Evolutionary conservation across 1,140 invertebrate genomes (phyloP).

Genomic region (Drosophila murphyi): DNA sequence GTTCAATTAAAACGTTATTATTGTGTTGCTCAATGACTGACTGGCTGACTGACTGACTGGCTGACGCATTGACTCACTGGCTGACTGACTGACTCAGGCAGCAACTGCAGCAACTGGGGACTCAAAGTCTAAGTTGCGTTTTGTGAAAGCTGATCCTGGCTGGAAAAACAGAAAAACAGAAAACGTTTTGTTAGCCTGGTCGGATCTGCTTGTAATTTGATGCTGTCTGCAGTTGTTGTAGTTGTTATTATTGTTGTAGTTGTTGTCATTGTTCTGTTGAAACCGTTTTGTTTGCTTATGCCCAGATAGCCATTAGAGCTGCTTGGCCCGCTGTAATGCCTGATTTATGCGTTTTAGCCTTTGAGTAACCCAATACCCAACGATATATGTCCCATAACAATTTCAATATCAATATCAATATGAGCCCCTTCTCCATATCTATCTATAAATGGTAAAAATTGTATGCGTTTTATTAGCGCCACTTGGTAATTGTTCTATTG

Average conservation of each 20-base stretch:
- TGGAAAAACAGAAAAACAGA: neutral
- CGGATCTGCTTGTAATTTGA: slow-evolving; percentile 60
- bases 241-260: slow-evolving; percentile 18
- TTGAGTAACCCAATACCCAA: slow-evolving; percentile 51
- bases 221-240: slow-evolving; percentile 40
- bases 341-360: slow-evolving; percentile 67
- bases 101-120: slow-evolving; percentile 56
- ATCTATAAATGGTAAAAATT: slow-evolving; percentile 8
- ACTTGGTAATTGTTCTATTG: slow-evolving; percentile 40
- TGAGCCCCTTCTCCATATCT: neutral
- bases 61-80: slow-evolving; percentile 52
- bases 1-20: slow-evolving; percentile 82
- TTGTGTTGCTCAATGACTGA: slow-evolving; percentile 62
- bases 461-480: slow-evolving; percentile 27
- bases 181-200: slow-evolving; percentile 68
- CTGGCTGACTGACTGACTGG: slow-evolving; percentile 44
- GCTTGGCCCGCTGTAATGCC: slow-evolving; percentile 48
- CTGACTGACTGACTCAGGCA: slow-evolving; percentile 13
- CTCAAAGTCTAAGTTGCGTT: slow-evolving; percentile 74
- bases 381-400: neutral
- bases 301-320: slow-evolving; percentile 54
- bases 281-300: slow-evolving; percentile 70
- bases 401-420: slow-evolving; percentile 30
- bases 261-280: slow-evolving; percentile 44
- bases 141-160: slow-evolving; percentile 77